These are phyloP conservation scores for Lacerta bilineata DNA, from an alignment of 2,797 vertebrate species.

Conservation along the genomic window DNA sequence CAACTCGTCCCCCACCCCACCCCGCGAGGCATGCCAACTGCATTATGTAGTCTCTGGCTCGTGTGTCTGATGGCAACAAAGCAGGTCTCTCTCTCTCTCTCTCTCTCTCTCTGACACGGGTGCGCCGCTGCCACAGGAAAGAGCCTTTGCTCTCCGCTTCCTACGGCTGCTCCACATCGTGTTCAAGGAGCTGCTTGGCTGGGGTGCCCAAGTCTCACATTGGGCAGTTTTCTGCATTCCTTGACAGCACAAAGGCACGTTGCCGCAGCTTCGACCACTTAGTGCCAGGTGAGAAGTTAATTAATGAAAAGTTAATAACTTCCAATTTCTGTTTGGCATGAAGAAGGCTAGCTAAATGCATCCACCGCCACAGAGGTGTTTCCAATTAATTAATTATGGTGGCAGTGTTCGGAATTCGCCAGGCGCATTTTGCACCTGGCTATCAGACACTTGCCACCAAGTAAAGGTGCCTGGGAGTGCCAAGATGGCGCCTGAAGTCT, in stretches of 20 bases:
- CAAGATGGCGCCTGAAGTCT: too few species aligned
- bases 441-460: too few species aligned
- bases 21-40: background rate
- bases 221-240: background rate
- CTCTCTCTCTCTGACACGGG: background rate
- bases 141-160: slow-evolving; percentile 24
- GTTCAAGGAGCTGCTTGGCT: background rate
- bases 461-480: too few species aligned
- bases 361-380: background rate
- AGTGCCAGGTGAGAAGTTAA: background rate
- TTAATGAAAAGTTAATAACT: background rate
- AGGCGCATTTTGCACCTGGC: too few species aligned
- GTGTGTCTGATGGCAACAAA: slow-evolving; percentile 4
- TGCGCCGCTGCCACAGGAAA: background rate
- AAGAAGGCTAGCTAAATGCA: background rate
- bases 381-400: background rate
- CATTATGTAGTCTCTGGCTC: background rate
- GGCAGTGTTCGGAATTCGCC: too few species aligned
- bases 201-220: background rate
- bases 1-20: background rate
- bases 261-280: background rate
- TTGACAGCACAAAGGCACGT: background rate
- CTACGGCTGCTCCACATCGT: background rate
- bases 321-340: too few species aligned
- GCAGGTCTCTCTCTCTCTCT: background rate